These are phyloP conservation scores for Tetrao urogallus DNA, from an alignment of 2,113 vertebrate genomes.

Conservation along the genomic window DNA sequence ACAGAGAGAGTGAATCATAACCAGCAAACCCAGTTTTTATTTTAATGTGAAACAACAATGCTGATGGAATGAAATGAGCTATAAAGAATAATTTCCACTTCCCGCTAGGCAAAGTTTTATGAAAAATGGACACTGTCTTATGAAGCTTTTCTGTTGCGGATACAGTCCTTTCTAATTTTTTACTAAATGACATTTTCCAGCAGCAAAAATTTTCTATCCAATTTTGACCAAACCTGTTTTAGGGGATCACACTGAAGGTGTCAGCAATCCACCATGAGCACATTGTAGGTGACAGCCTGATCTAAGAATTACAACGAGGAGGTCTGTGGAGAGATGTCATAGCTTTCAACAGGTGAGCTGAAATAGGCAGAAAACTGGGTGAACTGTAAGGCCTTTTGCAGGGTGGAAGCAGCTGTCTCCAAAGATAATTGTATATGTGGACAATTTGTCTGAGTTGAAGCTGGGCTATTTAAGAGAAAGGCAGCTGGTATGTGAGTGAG, in stretches of 20 bases:
- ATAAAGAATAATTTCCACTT: not conserved
- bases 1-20: not conserved
- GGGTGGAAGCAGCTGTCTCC: not conserved
- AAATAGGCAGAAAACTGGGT: not conserved
- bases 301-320: not conserved
- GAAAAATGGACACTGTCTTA: not conserved
- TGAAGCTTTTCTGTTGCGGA: not conserved
- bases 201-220: not conserved
- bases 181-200: not conserved
- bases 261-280: not conserved
- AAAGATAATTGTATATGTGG: not conserved
- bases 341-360: not conserved
- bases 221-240: not conserved
- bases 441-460: not conserved
- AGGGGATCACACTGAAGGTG: not conserved
- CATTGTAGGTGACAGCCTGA: fast-evolving
- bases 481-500: not conserved
- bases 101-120: not conserved
- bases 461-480: not conserved
- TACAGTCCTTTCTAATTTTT: not conserved
- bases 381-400: not conserved
- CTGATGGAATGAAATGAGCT: not conserved
- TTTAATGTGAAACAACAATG: not conserved
- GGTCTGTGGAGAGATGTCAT: not conserved
- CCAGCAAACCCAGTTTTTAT: not conserved